phyloP scores from a whole-genome alignment of 1,140 invertebrate species.

The Goniozus legneri region DNA sequence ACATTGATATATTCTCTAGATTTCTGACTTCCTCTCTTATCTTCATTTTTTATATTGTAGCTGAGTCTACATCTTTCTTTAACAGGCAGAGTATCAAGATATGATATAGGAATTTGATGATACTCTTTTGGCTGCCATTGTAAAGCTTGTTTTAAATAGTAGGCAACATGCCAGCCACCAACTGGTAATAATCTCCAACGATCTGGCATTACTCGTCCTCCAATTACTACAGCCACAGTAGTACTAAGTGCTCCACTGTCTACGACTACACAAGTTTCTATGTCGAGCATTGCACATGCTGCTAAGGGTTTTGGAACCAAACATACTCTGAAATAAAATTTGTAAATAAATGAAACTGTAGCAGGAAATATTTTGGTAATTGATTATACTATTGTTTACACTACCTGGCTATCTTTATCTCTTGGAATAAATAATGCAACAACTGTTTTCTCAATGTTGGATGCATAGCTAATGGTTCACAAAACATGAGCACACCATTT shows the following conservation, averaged over 20 bases:
- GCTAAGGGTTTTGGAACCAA: conserved; percentile 53
- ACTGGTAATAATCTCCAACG: conserved; percentile 49
- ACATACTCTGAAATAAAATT: conserved; percentile 41
- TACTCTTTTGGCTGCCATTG: conserved; percentile 51
- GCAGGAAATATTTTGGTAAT: too few relatives aligned
- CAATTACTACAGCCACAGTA: conserved; percentile 54
- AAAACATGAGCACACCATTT: conserved; percentile 52
- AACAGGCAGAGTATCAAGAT: conserved; percentile 49
- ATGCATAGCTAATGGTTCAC: conserved; percentile 51
- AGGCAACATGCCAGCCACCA: conserved; percentile 54
- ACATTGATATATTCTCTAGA: conserved; percentile 44
- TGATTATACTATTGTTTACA: too few relatives aligned
- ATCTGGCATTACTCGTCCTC: conserved; percentile 48
- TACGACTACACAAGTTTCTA: conserved; percentile 54
- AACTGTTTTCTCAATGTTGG: conserved; percentile 47
- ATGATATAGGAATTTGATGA: conserved; percentile 51
- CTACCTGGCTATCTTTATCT: conserved; percentile 53
- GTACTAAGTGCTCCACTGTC: conserved; percentile 55
- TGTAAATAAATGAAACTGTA: too few relatives aligned
- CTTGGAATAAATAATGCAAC: conserved; percentile 53
- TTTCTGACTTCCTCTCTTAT: conserved; percentile 32
- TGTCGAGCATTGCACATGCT: conserved; percentile 49
- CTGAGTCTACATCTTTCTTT: conserved; percentile 53
- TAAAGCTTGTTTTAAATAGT: conserved; percentile 53
- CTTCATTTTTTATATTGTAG: conserved; percentile 51